These are phyloP conservation scores for Tragelaphus buxtoni DNA, from an alignment of 2,113 vertebrate species.

Conservation along the genomic window DNA sequence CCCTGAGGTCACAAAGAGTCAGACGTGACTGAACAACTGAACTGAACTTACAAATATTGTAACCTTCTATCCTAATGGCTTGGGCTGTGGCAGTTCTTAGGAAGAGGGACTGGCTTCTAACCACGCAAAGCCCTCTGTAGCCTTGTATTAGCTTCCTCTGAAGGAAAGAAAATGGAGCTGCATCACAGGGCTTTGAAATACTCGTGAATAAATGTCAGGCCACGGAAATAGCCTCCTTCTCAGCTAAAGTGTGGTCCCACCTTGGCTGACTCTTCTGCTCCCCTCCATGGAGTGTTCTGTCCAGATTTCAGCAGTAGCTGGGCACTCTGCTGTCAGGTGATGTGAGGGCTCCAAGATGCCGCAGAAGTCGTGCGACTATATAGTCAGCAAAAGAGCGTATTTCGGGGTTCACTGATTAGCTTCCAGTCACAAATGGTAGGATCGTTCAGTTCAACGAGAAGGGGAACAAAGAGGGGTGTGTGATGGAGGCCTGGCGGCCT, in stretches of 20 bases:
- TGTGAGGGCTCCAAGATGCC: background rate
- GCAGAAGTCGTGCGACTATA: background rate
- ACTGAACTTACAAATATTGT: background rate
- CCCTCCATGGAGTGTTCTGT: background rate
- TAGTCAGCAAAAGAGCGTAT: background rate
- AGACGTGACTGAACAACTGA: background rate
- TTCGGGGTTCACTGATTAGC: background rate
- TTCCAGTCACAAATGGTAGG: background rate
- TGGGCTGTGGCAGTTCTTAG: background rate
- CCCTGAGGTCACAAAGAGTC: background rate
- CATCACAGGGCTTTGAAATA: background rate
- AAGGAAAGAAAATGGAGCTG: background rate
- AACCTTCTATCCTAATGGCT: background rate
- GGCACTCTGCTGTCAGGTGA: background rate
- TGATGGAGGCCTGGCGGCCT: background rate
- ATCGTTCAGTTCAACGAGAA: background rate
- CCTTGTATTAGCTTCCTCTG: no score
- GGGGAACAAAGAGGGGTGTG: background rate
- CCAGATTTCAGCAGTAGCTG: background rate
- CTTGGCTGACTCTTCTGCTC: background rate
- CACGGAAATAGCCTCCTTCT: background rate
- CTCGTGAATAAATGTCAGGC: background rate
- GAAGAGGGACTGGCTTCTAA: background rate
- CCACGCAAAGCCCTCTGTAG: background rate
- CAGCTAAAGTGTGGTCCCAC: background rate